Conservation (phyloP, 2,888 invertebrate species). For the Anticlea derivata region DNA sequence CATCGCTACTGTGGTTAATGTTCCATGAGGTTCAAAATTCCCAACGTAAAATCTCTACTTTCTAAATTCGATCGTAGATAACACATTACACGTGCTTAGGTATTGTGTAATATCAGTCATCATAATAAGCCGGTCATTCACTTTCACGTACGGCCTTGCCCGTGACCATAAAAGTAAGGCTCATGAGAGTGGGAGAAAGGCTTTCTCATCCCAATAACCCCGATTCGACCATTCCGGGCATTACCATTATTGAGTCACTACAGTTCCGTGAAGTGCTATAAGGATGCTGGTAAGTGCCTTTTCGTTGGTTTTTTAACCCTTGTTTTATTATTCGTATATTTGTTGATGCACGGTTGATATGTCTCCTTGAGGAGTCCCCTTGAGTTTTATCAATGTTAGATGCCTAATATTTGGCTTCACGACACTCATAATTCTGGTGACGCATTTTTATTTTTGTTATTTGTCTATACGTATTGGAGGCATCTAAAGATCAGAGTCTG, state of each 20-base stretch:
- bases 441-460: too few species aligned
- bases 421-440: too few species aligned
- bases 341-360: not conserved
- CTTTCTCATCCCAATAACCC: conserved; percentile 40
- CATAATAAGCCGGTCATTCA: conserved; percentile 36
- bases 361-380: too few species aligned
- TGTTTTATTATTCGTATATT: not conserved
- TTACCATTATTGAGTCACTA: conserved; percentile 23
- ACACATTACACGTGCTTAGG: not conserved
- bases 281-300: conserved; percentile 24
- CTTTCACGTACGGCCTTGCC: conserved; percentile 43
- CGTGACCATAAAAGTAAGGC: conserved; percentile 25
- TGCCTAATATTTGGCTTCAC: too few species aligned
- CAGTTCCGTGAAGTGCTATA: conserved; percentile 13
- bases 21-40: not conserved
- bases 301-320: conserved; percentile 8
- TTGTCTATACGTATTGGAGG: too few species aligned
- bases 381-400: too few species aligned
- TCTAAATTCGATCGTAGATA: conserved; percentile 20
- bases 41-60: conserved; percentile 11
- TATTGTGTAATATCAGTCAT: conserved; percentile 28
- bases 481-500: too few species aligned
- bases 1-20: not conserved
- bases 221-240: conserved; percentile 20
- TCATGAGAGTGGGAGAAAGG: conserved; percentile 50